Conservation (phyloP, 30 jellyfish, hydroid and myxozoan species). For the Chironex yamaguchii region DNA sequence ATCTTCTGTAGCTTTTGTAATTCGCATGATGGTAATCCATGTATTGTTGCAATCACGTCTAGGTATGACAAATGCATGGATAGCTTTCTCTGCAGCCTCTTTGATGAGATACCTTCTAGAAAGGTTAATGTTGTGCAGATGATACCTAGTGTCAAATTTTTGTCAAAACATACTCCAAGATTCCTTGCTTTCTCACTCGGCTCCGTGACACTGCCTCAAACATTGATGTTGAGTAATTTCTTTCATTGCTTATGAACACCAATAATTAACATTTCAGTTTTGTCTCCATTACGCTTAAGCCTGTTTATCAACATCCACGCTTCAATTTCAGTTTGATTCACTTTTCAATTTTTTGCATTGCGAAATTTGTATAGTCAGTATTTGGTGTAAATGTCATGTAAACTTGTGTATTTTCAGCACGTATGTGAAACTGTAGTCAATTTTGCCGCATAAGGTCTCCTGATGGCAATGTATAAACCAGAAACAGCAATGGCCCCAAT, state of each 20-base stretch:
- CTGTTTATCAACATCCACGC: slow-evolving; percentile 48
- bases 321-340: slow-evolving; percentile 35
- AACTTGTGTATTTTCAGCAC: slow-evolving; percentile 59
- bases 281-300: slow-evolving; percentile 29
- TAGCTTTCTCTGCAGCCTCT: slow-evolving; percentile 39
- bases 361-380: background rate
- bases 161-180: slow-evolving; percentile 35
- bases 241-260: slow-evolving; percentile 21
- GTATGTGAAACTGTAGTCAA: slow-evolving; percentile 16
- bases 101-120: slow-evolving; percentile 10
- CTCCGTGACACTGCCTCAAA: background rate
- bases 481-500: slow-evolving; percentile 51
- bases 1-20: slow-evolving; percentile 10
- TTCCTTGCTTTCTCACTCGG: slow-evolving; percentile 7
- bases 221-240: background rate
- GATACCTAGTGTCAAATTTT: slow-evolving; percentile 22
- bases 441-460: slow-evolving; percentile 42
- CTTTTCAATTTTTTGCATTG: slow-evolving; percentile 23
- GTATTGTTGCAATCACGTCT: slow-evolving; percentile 30
- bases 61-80: slow-evolving; percentile 16
- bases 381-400: slow-evolving; percentile 48
- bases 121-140: background rate
- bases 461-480: slow-evolving; percentile 47
- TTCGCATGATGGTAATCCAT: slow-evolving; percentile 25
- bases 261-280: slow-evolving; percentile 2